A percentile compares a stretch with the other conserved stretches of the same genome.
phyloP scores from a whole-genome alignment of 1,140 invertebrate species.

The Drosophila kanapiae region DNA sequence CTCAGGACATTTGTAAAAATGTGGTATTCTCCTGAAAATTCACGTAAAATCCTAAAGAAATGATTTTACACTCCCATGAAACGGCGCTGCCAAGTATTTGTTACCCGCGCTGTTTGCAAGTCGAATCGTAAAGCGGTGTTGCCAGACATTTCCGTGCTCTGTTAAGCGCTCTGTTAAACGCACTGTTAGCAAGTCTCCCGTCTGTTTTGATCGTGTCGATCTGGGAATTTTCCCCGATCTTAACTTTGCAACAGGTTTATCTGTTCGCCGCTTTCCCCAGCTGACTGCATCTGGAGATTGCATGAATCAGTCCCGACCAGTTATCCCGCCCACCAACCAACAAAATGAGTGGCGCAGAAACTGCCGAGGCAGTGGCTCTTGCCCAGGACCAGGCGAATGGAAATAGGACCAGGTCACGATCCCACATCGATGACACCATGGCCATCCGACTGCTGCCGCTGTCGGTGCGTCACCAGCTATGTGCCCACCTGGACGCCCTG shows the following conservation, averaged over 20 bases:
- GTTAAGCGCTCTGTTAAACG: background rate
- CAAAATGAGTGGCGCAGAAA: constrained; percentile 46
- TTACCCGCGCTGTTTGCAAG: too few species aligned
- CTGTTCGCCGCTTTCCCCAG: constrained; percentile 4
- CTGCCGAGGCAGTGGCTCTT: constrained; percentile 12
- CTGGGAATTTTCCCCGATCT: constrained; percentile 29
- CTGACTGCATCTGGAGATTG: constrained; percentile 7
- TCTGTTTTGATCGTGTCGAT: constrained; percentile 14
- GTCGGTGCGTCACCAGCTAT: constrained; percentile 89
- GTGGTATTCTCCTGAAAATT: too few species aligned
- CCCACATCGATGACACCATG: constrained; percentile 41
- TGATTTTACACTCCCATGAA: too few species aligned
- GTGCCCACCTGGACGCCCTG: constrained; percentile 91
- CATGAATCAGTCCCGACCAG: constrained; percentile 36
- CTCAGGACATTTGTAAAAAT: too few species aligned
- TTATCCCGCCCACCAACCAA: constrained; percentile 1
- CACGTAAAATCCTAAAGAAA: too few species aligned
- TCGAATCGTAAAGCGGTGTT: background rate
- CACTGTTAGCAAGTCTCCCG: background rate
- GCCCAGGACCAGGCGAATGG: constrained; percentile 14
- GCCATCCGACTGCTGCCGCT: constrained; percentile 87
- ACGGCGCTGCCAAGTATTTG: too few species aligned
- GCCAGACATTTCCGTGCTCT: background rate
- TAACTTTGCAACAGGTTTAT: constrained; percentile 33
- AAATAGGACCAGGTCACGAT: constrained; percentile 36